Conservation (phyloP, 2,797 vertebrate species). For the Clarias pachynema region DNA sequence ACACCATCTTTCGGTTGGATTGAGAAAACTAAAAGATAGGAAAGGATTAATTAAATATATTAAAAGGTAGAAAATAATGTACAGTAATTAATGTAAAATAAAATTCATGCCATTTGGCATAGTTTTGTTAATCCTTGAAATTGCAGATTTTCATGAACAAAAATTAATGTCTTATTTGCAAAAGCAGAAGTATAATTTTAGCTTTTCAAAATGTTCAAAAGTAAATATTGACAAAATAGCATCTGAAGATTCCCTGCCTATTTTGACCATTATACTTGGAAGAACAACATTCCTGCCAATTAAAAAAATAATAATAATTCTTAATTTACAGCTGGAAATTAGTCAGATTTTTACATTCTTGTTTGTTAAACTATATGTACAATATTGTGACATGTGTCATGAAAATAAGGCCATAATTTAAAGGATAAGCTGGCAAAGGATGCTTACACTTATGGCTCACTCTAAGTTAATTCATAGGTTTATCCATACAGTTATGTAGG, state of each 20-base stretch:
- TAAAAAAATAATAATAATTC: background rate
- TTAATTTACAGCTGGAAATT: background rate
- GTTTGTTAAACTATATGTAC: too few species aligned
- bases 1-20: slow-evolving; percentile 53
- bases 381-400: background rate
- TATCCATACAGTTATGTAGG: background rate
- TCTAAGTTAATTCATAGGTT: background rate
- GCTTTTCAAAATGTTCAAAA: background rate
- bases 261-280: background rate
- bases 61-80: background rate
- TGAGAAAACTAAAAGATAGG: slow-evolving; percentile 52
- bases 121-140: background rate
- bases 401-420: background rate
- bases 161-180: background rate
- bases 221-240: background rate
- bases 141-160: background rate
- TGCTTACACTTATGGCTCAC: background rate
- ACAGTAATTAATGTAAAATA: background rate
- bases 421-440: background rate
- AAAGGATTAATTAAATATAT: background rate
- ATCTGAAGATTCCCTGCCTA: background rate
- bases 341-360: too few species aligned
- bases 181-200: background rate
- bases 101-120: background rate
- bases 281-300: background rate